phyloP scores from a whole-genome alignment of 2,888 invertebrate species.

The Eupithecia insigniata region DNA sequence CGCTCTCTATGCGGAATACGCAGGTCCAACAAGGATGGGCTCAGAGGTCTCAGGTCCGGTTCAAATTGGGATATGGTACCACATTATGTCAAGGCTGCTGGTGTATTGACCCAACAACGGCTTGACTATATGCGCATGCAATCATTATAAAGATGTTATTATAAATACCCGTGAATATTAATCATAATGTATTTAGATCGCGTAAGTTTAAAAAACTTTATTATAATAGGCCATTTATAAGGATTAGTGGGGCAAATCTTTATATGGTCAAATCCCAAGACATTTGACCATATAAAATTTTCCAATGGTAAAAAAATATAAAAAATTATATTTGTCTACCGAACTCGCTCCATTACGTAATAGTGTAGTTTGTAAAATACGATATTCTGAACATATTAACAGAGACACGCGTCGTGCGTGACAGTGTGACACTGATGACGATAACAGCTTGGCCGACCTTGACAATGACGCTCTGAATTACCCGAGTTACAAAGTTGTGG shows the following conservation, averaged over 20 bases:
- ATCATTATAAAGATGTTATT: background rate
- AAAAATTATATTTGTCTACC: background rate
- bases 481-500: background rate
- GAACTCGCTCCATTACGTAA: background rate
- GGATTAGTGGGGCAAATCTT: background rate
- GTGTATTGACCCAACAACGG: background rate
- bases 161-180: no score
- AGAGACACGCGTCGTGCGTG: background rate
- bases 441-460: background rate
- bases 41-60: slow-evolving; percentile 3
- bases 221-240: no score
- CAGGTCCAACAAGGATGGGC: background rate
- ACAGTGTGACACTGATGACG: background rate
- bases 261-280: background rate
- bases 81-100: background rate
- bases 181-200: no score
- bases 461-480: background rate
- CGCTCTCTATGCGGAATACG: slow-evolving; percentile 54
- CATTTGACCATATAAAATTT: no score
- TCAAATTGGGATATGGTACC: background rate
- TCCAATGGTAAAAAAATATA: background rate
- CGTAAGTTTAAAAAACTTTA: no score
- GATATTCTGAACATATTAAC: background rate
- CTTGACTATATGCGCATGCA: background rate
- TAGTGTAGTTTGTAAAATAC: background rate